These are phyloP conservation scores for Prietella phreatophila DNA, from an alignment of 2,113 vertebrate species.

Conservation along the genomic window DNA sequence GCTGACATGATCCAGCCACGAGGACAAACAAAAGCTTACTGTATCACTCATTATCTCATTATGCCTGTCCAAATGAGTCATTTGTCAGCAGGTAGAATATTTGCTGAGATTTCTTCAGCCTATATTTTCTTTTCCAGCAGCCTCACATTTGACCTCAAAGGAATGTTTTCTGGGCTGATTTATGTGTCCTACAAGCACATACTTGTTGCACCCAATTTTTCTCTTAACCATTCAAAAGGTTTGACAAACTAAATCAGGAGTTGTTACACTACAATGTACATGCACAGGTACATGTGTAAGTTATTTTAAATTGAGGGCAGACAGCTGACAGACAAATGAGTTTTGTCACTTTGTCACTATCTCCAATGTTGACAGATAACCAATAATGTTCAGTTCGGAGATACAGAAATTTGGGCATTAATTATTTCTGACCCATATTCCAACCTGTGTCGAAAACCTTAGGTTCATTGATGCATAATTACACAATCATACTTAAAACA, in stretches of 20 bases:
- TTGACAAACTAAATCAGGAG: constrained; percentile 4
- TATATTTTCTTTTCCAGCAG: constrained; percentile 6
- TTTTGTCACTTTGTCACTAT: constrained; percentile 28
- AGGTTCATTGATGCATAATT: not conserved
- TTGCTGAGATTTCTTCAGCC: constrained; percentile 2
- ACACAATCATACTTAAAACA: not conserved
- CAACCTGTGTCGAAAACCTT: not conserved
- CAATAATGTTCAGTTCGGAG: constrained; percentile 24
- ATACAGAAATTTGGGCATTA: constrained; percentile 13
- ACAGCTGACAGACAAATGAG: too few species aligned
- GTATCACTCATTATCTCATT: constrained; percentile 39
- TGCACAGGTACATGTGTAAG: constrained; percentile 20
- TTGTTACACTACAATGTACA: constrained; percentile 9
- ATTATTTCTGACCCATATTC: constrained; percentile 34
- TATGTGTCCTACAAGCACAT: constrained; percentile 13
- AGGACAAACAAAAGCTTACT: constrained; percentile 20
- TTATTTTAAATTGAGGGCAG: constrained; percentile 37
- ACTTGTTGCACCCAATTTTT: constrained; percentile 34
- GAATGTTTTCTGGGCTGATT: constrained; percentile 40
- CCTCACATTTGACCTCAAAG: constrained; percentile 39
- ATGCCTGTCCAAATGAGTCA: not conserved
- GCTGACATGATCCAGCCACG: constrained; percentile 30
- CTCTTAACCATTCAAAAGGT: constrained; percentile 1
- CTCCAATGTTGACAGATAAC: constrained; percentile 15
- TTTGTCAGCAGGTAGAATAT: constrained; percentile 21